Conservation (phyloP, 2,797 vertebrate genomes). For the Lutjanus campechanus region DNA sequence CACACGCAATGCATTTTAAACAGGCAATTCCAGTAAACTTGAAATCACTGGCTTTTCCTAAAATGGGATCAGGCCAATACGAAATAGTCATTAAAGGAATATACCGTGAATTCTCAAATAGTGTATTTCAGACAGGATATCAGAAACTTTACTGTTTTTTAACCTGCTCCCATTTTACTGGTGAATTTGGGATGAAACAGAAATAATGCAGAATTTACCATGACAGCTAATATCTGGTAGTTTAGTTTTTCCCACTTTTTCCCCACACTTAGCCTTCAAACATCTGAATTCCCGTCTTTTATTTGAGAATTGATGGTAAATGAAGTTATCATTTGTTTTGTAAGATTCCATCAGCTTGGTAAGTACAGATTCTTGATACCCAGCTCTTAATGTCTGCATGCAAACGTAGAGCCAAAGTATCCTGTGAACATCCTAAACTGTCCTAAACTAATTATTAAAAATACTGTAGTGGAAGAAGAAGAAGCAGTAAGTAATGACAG, state of each 20-base stretch:
- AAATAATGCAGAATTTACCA: background rate
- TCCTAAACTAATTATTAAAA: no score
- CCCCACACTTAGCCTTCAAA: background rate
- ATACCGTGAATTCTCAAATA: background rate
- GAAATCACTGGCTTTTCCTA: conserved; percentile 8
- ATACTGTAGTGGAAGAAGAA: no score
- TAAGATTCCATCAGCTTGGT: background rate
- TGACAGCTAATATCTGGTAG: no score
- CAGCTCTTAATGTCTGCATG: background rate
- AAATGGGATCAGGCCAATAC: conserved; percentile 1
- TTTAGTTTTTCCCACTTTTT: background rate
- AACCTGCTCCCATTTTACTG: background rate
- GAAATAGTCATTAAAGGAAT: background rate
- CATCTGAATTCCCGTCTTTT: background rate
- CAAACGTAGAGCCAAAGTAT: background rate
- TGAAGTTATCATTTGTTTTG: background rate
- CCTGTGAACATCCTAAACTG: background rate
- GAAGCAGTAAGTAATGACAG: no score
- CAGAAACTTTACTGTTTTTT: background rate
- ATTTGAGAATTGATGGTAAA: background rate
- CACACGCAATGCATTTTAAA: conserved; percentile 32
- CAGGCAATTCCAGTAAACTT: conserved; percentile 9
- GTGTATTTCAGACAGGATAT: background rate
- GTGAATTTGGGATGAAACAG: no score
- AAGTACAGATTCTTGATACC: background rate